Evolutionary conservation across 1,140 invertebrate species (phyloP), one percentile per base, ranked within the genome.

Genomic region (Ceratina japonica): DNA sequence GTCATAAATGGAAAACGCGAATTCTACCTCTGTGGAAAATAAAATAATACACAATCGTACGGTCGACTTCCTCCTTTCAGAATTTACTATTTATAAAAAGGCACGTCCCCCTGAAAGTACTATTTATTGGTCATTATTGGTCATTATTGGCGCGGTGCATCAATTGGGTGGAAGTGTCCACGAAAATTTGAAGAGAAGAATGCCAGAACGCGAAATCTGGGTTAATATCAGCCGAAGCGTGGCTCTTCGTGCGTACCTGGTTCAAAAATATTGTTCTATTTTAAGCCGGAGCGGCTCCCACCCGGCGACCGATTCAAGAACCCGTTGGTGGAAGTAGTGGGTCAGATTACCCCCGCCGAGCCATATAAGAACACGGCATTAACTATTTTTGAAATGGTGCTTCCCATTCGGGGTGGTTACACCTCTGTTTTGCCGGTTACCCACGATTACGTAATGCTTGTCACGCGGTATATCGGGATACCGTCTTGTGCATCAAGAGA

Each of bases 1-100:
- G 92, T 97, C 97, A 92, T 97, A 98, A 92, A 97, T 97, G 86
- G 95, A 96, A 94, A 97, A 98, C 89, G 96, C 96, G 91, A 97
- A 97, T 92, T 96, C 95, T 78, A 95, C 96, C 93, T 94, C 97
- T 97, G 37, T 75, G 37, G 10, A 72, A 4, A 22, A 59, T 18
- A 51, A 44, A 79, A 24, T 2, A 13, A 51, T 18, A 27, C 69
- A 59, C n/a, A 27, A 69, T 27, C 2, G 62, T 44, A 24, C 31
- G 16, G 10, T 64, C 18, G 18, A 54, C 4, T 7, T 44, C 10
- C 10, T 44, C 37, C 5, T 7, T 7, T 44, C 10, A 31, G 27
- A 4, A 4, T 31, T 31, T 44, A 8, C 37, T 44, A 44, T 44
- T 44, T 44, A 44, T 7, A 10, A 44, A 44, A 7, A 7, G 10